Evolutionary conservation across 2,113 vertebrate genomes (phyloP), one percentile per base, ranked within the genome.

Genomic region (Paralichthys olivaceus): DNA sequence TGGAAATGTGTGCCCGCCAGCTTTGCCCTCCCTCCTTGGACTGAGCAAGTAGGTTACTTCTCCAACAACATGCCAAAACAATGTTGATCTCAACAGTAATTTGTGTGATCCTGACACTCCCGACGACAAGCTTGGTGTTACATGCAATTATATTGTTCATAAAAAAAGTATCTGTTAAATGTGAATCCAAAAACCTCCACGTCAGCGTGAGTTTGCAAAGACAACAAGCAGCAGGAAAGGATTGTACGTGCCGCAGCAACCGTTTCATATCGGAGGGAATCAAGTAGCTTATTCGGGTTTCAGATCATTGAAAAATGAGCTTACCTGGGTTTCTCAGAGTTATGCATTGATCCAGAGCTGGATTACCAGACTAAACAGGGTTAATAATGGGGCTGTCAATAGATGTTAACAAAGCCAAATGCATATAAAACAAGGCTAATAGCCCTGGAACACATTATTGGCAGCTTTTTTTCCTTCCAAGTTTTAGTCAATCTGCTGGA

Each of bases 1-100:
- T 37, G 12, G 26, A 86, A 76, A 84, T 51, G 0, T 76, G 64
- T 84, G 59, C 77, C 76, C 47, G 71, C 77, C 68, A 88, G 86
- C 89, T 81, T 80, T 40, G 56, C 56, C 68, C 78, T 85, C 61
- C 65, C 61, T 78, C 59, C 45, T 70, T 56, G 74, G 69, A 75
- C 51, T 29, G 56, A 63, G 79, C 59, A 80, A 61, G 62, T 49
- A 81, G 59, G 69, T 59, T 83, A 57, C 69, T 83, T 76, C 71
- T 40, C 28, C 56, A 79, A 28, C 73, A 80, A 81, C 85, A 81
- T 88, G 76, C 69, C 78, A 84, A 81, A 84, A 82, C 83, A 67
- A 75, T 71, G 73, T 77, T 75, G 71, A 79, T 80, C 81, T 77
- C 68, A 58, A n/a, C 72, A 66, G 80, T 81, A 77, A 76, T 78